Conservation (phyloP, 1,140 invertebrate genomes). For the Sminthurides bifidus region DNA sequence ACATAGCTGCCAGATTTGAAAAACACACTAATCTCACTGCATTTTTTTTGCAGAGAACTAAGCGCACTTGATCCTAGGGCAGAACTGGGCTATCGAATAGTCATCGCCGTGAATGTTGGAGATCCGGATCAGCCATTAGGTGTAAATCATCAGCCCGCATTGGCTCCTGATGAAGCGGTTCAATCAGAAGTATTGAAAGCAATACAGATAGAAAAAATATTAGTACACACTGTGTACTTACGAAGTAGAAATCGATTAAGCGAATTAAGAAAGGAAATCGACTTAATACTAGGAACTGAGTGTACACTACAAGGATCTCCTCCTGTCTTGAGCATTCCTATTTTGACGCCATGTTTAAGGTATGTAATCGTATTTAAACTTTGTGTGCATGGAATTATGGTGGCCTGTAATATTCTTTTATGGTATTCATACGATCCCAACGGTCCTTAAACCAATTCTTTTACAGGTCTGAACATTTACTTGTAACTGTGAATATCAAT, state of each 20-base stretch:
- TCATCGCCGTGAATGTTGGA: conserved; percentile 72
- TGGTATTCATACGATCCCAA: background rate
- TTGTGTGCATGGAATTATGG: too few species aligned
- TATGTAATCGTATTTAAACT: conserved; percentile 7
- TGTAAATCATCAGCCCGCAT: conserved; percentile 73
- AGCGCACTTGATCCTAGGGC: conserved; percentile 52
- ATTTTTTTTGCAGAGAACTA: conserved; percentile 23
- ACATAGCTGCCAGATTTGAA: background rate
- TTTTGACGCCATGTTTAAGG: conserved; percentile 68
- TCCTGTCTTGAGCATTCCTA: conserved; percentile 75
- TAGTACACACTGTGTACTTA: conserved; percentile 96
- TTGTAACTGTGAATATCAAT: conserved; percentile 86
- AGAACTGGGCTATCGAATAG: conserved; percentile 73
- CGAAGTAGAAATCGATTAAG: conserved; percentile 66
- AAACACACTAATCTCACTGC: background rate
- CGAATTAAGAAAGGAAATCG: conserved; percentile 68
- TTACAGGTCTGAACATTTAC: conserved; percentile 67
- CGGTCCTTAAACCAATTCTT: background rate
- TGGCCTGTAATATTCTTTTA: conserved; percentile 1
- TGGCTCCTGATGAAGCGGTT: conserved; percentile 51
- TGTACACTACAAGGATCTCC: conserved; percentile 66
- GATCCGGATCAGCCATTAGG: conserved; percentile 68
- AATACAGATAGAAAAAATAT: conserved; percentile 40
- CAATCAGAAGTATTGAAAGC: conserved; percentile 24
- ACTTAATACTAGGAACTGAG: conserved; percentile 36